These are phyloP conservation scores for Ammodramus savannarum DNA, from an alignment of 2,113 vertebrate species.

Conservation along the genomic window DNA sequence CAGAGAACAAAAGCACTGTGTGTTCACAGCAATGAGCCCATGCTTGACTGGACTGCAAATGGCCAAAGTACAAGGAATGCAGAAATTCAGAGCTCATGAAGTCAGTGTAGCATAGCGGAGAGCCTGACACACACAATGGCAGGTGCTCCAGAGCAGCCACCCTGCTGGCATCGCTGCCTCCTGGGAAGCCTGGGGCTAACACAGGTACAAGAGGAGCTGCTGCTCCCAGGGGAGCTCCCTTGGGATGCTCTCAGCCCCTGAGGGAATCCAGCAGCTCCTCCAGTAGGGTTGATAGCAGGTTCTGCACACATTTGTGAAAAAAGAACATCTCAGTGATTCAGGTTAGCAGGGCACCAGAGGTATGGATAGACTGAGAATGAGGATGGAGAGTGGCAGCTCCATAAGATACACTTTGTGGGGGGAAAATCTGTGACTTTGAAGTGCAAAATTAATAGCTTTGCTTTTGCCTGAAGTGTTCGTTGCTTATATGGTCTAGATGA, in stretches of 20 bases:
- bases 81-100: background rate
- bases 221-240: background rate
- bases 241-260: background rate
- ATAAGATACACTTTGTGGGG: background rate
- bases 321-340: background rate
- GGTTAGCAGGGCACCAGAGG: background rate
- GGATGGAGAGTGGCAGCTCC: background rate
- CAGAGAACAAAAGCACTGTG: background rate
- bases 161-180: background rate
- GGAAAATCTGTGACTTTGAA: background rate
- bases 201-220: background rate
- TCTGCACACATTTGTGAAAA: background rate
- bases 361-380: background rate
- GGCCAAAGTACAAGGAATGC: background rate
- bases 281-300: background rate
- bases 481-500: background rate
- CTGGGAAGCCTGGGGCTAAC: background rate
- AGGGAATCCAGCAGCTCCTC: background rate
- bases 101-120: rapidly evolving
- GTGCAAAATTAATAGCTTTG: background rate
- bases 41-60: background rate
- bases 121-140: rapidly evolving
- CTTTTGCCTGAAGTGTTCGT: background rate
- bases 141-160: background rate
- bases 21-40: background rate